Evolutionary conservation across 1,140 invertebrate species (phyloP), one percentile per base, ranked within the genome.

Genomic region (Dreissena rostriformis): DNA sequence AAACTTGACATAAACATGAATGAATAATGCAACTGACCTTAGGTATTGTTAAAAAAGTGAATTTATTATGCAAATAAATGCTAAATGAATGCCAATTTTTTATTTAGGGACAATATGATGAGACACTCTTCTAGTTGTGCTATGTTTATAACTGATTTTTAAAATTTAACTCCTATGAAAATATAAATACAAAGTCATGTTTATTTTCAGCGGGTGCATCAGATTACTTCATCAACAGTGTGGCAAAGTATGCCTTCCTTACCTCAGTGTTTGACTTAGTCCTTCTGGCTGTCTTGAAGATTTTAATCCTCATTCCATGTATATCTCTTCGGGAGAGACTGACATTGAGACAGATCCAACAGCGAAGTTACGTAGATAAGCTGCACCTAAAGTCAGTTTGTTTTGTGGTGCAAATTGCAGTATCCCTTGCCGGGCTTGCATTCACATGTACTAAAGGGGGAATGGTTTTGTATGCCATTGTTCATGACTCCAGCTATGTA

Each of bases 181-280:
- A n/a, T n/a, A n/a, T n/a, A n/a, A n/a, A n/a, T n/a, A n/a, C n/a
- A n/a, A 39, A 39, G 67, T 76, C 52, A 78, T 84, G 78, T 72
- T 66, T 83, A 75, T 81, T 86, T 89, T 73, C 77, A 93, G 92
- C 91, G 80, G 91, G 91, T 52, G 74, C 90, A 68, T 84, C 90
- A 14, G 68, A 90, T 28, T 93, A 93, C 68, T 91, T 92, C 86
- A 87, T 91, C 8, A 86, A 92, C 79, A 92, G 90, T 86, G 90
- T 93, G 52, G 55, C 84, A 15, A 39, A 88, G 53, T 93, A 90
- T 72, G 86, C 90, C n/a, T 71, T 92, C 53, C 85, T 57, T 14
- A 75, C 90, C 22, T 92, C 91, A 7, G 91, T 92, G 12, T 93
- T 93, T 89, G 92, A 93, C 82, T 75, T 92, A 26, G 91, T 89